phyloP scores from a whole-genome alignment of 2,888 invertebrate genomes.

The Ommatoiulus sabulosus region DNA sequence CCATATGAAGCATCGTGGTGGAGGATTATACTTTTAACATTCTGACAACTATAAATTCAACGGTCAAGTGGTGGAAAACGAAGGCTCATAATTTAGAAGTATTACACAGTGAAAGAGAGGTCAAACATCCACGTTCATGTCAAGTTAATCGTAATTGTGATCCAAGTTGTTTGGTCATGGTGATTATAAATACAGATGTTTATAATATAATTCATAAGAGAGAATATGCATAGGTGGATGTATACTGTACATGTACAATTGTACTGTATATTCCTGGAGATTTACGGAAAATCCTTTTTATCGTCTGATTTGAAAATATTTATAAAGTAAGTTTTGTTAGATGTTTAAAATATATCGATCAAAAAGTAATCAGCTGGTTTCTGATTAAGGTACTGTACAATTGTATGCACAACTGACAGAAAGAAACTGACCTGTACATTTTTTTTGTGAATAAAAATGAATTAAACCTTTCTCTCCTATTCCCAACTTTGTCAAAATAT shows the following conservation, averaged over 20 bases:
- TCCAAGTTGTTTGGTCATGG: background rate
- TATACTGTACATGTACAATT: background rate
- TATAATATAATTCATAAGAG: background rate
- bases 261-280: background rate
- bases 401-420: background rate
- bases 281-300: background rate
- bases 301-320: background rate
- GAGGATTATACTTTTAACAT: slow-evolving; percentile 56
- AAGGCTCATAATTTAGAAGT: background rate
- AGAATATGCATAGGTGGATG: background rate
- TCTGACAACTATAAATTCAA: background rate
- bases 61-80: background rate
- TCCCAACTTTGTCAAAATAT: background rate
- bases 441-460: slow-evolving; percentile 6
- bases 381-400: background rate
- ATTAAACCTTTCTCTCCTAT: background rate
- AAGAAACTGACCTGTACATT: background rate
- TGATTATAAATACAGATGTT: slow-evolving; percentile 10
- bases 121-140: background rate
- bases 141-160: background rate
- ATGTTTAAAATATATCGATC: background rate
- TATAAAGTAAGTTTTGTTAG: background rate
- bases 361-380: slow-evolving; percentile 28
- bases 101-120: background rate
- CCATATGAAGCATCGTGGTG: slow-evolving; percentile 53